A percentile compares a stretch with the other conserved stretches of the same genome.
Evolutionary conservation across 1,140 invertebrate species (phyloP).

Genomic region (Pseudobourletiella spinata): DNA sequence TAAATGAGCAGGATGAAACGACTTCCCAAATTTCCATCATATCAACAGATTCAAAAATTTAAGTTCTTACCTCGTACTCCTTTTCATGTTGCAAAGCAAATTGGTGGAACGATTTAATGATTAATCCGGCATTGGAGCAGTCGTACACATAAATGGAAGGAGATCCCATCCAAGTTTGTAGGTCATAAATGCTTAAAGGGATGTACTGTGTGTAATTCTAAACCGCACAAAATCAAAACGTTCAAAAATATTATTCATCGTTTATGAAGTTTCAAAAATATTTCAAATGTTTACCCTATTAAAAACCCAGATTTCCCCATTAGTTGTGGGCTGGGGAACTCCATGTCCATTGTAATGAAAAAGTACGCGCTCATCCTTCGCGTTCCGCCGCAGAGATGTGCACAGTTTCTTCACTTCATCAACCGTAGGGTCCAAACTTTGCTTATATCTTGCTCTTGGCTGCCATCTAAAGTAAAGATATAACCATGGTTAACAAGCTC

Average conservation of each 20-base stretch:
- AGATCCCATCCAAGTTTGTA: constrained; percentile 98
- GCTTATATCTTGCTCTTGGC: constrained; percentile 90
- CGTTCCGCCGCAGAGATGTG: constrained; percentile 86
- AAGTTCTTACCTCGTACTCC: constrained; percentile 60
- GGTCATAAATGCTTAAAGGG: constrained; percentile 93
- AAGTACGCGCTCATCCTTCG: constrained; percentile 95
- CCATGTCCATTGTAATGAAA: constrained; percentile 99
- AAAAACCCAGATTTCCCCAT: constrained; percentile 99
- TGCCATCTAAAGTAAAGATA: constrained; percentile 60
- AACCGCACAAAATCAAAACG: constrained; percentile 36
- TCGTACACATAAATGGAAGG: constrained; percentile 99
- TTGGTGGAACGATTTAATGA: constrained; percentile 83
- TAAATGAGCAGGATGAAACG: no score
- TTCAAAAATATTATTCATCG: no score
- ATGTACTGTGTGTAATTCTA: constrained; percentile 98
- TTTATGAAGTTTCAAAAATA: no score
- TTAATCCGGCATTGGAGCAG: constrained; percentile 95
- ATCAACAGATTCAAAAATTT: background rate
- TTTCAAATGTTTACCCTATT: constrained; percentile 67
- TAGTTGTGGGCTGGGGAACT: constrained; percentile 92
- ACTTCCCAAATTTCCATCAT: background rate
- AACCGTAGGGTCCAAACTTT: constrained; percentile 90
- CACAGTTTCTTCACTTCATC: constrained; percentile 98
- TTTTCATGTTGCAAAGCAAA: constrained; percentile 86
- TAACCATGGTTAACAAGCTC: background rate